Conservation (phyloP, 2,113 vertebrate species). For the Triplophysa rosa region DNA sequence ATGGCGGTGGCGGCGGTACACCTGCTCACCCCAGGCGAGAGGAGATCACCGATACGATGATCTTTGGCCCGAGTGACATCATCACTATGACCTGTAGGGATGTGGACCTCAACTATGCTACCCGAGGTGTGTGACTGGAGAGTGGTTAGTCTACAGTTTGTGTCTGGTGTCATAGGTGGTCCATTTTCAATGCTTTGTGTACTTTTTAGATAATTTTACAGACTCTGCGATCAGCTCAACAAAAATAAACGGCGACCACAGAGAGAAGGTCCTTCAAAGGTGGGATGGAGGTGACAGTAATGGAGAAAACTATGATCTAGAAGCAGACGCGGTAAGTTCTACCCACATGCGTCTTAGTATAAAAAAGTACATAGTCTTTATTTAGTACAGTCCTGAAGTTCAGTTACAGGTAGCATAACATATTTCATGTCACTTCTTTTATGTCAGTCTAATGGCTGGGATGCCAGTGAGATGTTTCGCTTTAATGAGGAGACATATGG, state of each 20-base stretch:
- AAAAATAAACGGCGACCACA: slow-evolving; percentile 88
- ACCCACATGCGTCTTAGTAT: not conserved
- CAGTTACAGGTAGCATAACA: not conserved
- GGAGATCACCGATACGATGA: slow-evolving; percentile 91
- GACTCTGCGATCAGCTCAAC: slow-evolving; percentile 84
- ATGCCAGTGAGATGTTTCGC: slow-evolving; percentile 92
- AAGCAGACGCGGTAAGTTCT: slow-evolving; percentile 81
- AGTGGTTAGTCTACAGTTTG: not conserved
- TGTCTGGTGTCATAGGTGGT: not conserved
- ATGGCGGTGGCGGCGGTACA: slow-evolving; percentile 67
- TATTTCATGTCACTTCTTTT: slow-evolving; percentile 6
- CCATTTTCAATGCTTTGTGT: slow-evolving; percentile 1
- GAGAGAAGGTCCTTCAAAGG: slow-evolving; percentile 87
- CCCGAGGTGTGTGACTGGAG: slow-evolving; percentile 75
- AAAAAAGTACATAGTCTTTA: not conserved
- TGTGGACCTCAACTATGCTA: slow-evolving; percentile 89
- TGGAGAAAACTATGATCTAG: slow-evolving; percentile 86
- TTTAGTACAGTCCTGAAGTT: not conserved
- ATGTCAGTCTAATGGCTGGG: slow-evolving; percentile 88
- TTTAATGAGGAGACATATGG: slow-evolving; percentile 91
- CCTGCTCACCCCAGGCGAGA: slow-evolving; percentile 77
- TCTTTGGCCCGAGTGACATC: slow-evolving; percentile 86
- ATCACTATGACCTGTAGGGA: slow-evolving; percentile 88
- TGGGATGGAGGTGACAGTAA: slow-evolving; percentile 91
- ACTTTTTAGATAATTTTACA: slow-evolving; percentile 83